Evolutionary conservation across 2,113 vertebrate species (phyloP), one percentile per base, ranked within the genome.

Genomic region (Thalassarche chlororhynchos): DNA sequence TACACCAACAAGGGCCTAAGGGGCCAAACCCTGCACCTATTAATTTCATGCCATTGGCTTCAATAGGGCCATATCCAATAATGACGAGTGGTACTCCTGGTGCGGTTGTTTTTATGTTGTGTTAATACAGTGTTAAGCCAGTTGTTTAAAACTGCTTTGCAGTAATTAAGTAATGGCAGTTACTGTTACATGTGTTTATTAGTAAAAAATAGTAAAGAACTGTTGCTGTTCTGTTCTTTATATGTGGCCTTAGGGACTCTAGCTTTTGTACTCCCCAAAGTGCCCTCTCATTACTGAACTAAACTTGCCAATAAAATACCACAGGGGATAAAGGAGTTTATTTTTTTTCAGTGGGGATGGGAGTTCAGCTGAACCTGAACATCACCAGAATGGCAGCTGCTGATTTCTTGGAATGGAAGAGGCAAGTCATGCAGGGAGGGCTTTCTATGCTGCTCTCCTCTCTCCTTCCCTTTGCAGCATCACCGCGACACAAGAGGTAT

Each of bases 91-190:
- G 84, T 96, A 94, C 52, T 85, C 92, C 87, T 96, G 40, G 69
- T 91, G 91, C 1, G 32, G 89, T 94, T 94, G 81, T 91, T 96
- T 97, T 97, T 97, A 96, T 54, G 87, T 93, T 60, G 81, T 97
- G 97, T 95, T 97, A 97, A 97, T 93, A 96, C 91, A 83, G 94
- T 96, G 96, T 94, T 94, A 97, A 97, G 94, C 84, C 89, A 96
- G 97, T 96, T 97, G 94, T 96, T 97, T 96, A 96, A 97, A 97
- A 93, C 84, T 97, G 89, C 70, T 96, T 97, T 96, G 89, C 93
- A 87, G 62, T 95, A 97, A 97, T 96, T 97, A 97, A 97, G 87
- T 87, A 93, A 91, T 83, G 74, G 91, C 89, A 85, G 93, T 97
- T 95, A 93, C 84, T 87, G 19, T 76, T 87, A 72, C 54, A 87